A percentile compares a stretch with the other conserved stretches of the same genome.
Conservation (phyloP, 2,113 vertebrate genomes). For the Heterocephalus glaber region DNA sequence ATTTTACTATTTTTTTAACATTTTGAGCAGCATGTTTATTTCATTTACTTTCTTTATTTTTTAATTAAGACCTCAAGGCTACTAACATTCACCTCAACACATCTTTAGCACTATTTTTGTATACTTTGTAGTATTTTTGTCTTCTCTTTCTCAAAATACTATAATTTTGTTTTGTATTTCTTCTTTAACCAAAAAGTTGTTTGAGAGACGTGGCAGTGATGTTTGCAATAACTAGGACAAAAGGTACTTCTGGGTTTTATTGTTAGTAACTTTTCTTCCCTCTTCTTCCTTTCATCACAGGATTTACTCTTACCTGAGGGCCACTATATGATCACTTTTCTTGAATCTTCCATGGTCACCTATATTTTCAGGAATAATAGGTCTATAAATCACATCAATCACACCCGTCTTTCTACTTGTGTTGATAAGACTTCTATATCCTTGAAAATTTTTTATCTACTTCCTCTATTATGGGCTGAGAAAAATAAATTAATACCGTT, state of each 20-base stretch:
- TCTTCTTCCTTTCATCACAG: not conserved
- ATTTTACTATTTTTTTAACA: not conserved
- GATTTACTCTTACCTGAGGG: not conserved
- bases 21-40: not conserved
- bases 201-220: not conserved
- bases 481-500: not conserved
- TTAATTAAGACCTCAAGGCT: not conserved
- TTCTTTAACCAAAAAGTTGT: not conserved
- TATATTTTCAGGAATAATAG: not conserved
- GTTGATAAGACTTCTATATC: not conserved
- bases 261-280: not conserved
- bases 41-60: not conserved
- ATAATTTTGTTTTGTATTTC: not conserved
- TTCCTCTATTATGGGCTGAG: not conserved
- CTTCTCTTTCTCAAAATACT: not conserved
- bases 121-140: not conserved
- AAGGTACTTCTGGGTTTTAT: not conserved
- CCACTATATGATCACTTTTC: not conserved
- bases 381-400: not conserved
- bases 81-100: not conserved
- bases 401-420: not conserved
- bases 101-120: not conserved
- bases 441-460: not conserved
- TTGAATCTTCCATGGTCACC: not conserved
- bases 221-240: not conserved